Evolutionary conservation across 2,797 vertebrate genomes (phyloP), one percentile per base, ranked within the genome.

Genomic region (Lithobates pipiens): DNA sequence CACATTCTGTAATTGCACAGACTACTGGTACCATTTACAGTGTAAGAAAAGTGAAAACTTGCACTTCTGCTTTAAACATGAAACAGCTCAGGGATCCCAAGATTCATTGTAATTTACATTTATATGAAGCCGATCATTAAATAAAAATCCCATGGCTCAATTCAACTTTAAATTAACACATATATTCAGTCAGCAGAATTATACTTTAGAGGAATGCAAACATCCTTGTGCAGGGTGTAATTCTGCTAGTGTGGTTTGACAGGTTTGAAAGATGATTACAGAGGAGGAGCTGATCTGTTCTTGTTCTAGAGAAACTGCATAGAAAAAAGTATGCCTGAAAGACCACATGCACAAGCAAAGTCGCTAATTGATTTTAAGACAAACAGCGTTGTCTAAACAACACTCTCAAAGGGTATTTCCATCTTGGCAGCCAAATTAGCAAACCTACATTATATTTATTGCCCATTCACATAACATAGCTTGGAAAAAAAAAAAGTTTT

Each of bases 111-210:
- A 79, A 87, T 87, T 87, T 87, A 61, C 80, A 87, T 87, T 87
- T 87, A 79, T 87, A 87, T 83, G 76, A 83, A 87, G 70, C 80
- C 13, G 57, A 87, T 87, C 76, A 70, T 87, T 87, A 87, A 87
- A 83, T 83, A 87, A 87, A 83, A 87, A 83, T 79, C 80, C 85
- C 85, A 79, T 73, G 57, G 85, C 85, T 87, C 85, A 69, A 74
- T 78, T 87, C 85, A 69, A 65, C 85, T 75, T 83, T 70, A 79
- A 87, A 87, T 87, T 75, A 87, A 69, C 61, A 83, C 85, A 83
- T 83, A 78, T 83, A 87, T 83, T 83, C 80, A 74, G 80, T 87
- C 80, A 87, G 85, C 85, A 87, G 80, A 83, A 79, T 83, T 68
- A 83, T 69, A 79, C 85, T 83, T 87, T 83, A 77, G 80, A 83